Evolutionary conservation across 2,113 vertebrate genomes (phyloP).

Genomic region (Uropsilus gracilis): DNA sequence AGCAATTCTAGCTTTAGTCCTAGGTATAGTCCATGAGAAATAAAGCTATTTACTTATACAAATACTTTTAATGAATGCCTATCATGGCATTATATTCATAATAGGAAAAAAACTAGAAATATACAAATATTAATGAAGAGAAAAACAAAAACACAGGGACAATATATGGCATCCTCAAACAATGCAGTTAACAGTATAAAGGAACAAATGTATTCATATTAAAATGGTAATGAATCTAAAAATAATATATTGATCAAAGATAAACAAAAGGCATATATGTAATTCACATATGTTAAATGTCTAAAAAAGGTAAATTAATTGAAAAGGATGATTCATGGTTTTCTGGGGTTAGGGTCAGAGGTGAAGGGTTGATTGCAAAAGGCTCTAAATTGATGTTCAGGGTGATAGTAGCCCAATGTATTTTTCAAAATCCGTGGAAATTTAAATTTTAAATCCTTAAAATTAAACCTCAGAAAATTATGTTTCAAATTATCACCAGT

Average conservation of each 20-base stretch:
- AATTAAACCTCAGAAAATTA: too few relatives aligned
- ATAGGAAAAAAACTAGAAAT: not conserved
- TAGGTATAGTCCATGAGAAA: not conserved
- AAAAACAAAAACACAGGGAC: not conserved
- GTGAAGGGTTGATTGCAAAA: too few relatives aligned
- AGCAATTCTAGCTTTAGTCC: not conserved
- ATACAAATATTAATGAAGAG: not conserved
- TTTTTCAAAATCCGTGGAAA: too few relatives aligned
- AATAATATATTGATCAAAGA: not conserved
- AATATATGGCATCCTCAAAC: not conserved
- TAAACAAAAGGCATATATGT: not conserved
- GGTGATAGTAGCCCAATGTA: too few relatives aligned
- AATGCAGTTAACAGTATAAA: not conserved
- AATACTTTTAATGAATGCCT: not conserved
- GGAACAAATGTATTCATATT: not conserved
- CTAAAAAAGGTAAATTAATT: not conserved
- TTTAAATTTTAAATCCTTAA: too few relatives aligned
- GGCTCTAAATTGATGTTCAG: too few relatives aligned
- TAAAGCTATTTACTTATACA: not conserved
- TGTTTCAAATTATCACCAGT: too few relatives aligned
- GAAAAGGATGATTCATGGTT: not conserved
- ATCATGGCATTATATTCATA: not conserved
- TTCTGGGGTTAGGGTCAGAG: too few relatives aligned
- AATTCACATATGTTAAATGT: not conserved
- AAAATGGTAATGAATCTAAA: not conserved